Evolutionary conservation across 2,113 vertebrate species (phyloP).

Genomic region (Bubo blakistoni): DNA sequence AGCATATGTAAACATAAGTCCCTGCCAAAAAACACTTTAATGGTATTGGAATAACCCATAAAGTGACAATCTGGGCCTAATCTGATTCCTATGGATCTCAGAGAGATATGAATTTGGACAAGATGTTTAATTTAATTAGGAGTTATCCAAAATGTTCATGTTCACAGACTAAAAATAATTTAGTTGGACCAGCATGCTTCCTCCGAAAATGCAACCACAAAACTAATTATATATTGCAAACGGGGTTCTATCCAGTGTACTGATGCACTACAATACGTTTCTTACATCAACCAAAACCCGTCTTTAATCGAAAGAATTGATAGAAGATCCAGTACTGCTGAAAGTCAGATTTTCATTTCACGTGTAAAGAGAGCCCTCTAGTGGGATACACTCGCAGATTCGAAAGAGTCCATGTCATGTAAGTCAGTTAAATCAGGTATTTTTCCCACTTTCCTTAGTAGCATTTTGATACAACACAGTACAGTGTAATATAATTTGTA

Average conservation of each 20-base stretch:
- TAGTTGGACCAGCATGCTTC: not conserved
- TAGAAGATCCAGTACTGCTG: not conserved
- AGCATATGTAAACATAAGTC: not conserved
- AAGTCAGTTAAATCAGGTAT: not conserved
- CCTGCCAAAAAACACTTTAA: not conserved
- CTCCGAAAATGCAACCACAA: not conserved
- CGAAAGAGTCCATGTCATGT: rapidly evolving
- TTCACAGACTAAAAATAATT: not conserved
- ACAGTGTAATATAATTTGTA: not conserved
- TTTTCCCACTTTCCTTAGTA: not conserved
- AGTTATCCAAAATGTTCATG: not conserved
- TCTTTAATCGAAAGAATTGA: not conserved
- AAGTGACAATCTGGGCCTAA: not conserved
- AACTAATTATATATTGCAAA: not conserved
- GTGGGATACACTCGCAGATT: constrained; percentile 19
- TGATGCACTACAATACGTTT: not conserved
- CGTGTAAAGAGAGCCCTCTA: constrained; percentile 69
- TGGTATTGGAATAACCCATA: not conserved
- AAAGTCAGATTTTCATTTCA: not conserved
- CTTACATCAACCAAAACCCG: not conserved
- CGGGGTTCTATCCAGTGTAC: not conserved
- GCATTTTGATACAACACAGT: not conserved
- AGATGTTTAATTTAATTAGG: not conserved
- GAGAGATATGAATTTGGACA: not conserved
- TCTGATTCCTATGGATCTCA: not conserved